Evolutionary conservation across 1,140 invertebrate species (phyloP).

Genomic region (Caerostris extrusa): DNA sequence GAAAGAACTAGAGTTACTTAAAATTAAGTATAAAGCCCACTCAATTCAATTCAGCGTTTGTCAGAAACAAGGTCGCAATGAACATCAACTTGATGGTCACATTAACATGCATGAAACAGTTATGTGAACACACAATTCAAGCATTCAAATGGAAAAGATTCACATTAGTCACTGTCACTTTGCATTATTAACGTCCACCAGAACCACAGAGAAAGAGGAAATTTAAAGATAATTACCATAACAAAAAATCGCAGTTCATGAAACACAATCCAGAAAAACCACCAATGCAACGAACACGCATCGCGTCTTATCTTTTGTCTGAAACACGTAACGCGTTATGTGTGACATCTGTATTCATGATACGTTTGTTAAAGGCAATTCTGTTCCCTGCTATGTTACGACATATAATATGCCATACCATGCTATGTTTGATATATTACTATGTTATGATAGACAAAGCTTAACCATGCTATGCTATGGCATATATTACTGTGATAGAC

Average conservation of each 20-base stretch:
- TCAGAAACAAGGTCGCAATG: too few relatives aligned
- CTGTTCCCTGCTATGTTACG: too few relatives aligned
- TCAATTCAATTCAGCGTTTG: too few relatives aligned
- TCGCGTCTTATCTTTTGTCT: background rate
- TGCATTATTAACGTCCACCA: background rate
- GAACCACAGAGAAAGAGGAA: background rate
- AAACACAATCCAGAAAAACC: background rate
- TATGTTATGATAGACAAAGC: too few relatives aligned
- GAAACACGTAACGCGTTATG: background rate
- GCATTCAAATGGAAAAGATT: background rate
- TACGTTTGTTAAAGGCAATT: background rate
- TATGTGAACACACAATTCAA: background rate
- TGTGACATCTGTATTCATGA: conserved; percentile 3
- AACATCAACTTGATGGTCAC: too few relatives aligned
- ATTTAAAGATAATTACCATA: background rate
- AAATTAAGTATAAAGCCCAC: too few relatives aligned
- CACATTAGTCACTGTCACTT: background rate
- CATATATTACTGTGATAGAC: too few relatives aligned
- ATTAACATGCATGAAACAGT: background rate
- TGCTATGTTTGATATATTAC: too few relatives aligned
- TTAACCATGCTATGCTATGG: too few relatives aligned
- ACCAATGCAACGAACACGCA: background rate
- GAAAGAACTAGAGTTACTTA: too few relatives aligned
- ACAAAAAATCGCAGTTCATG: conserved; percentile 22
- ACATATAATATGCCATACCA: too few relatives aligned